phyloP scores from a whole-genome alignment of 2,797 vertebrate species.

The Myotis daubentonii region DNA sequence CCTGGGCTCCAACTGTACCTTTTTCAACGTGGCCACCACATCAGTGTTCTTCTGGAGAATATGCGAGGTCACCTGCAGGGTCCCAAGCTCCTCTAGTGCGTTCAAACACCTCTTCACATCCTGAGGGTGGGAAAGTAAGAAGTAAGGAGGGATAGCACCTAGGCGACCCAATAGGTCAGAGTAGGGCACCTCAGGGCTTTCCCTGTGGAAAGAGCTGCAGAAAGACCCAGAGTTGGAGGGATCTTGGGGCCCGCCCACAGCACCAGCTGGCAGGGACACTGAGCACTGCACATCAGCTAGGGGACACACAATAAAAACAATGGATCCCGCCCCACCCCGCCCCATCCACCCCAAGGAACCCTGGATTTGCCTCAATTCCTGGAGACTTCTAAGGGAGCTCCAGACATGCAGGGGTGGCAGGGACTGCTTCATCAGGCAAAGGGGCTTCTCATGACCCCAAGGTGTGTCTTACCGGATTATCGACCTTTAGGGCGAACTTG shows the following conservation, averaged over 20 bases:
- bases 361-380: neutral
- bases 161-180: neutral
- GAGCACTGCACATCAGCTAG: neutral
- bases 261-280: neutral
- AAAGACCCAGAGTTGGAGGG: neutral
- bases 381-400: neutral
- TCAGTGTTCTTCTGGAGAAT: constrained; percentile 98
- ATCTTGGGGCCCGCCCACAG: neutral
- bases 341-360: rapidly evolving
- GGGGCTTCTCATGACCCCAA: rapidly evolving
- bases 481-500: constrained; percentile 98
- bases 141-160: no score
- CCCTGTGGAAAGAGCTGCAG: no score
- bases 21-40: constrained; percentile 96
- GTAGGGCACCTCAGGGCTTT: neutral
- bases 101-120: constrained; percentile 96
- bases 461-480: constrained; percentile 94
- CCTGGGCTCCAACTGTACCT: constrained; percentile 84
- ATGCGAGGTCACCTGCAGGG: constrained; percentile 95
- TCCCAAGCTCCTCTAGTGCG: constrained; percentile 93
- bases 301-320: neutral
- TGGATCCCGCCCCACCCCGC: neutral
- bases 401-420: neutral
- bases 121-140: constrained; percentile 78
- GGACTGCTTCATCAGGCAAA: neutral